phyloP scores from a whole-genome alignment of 2,113 vertebrate genomes.

The Cryptomyrus ogoouensis region DNA sequence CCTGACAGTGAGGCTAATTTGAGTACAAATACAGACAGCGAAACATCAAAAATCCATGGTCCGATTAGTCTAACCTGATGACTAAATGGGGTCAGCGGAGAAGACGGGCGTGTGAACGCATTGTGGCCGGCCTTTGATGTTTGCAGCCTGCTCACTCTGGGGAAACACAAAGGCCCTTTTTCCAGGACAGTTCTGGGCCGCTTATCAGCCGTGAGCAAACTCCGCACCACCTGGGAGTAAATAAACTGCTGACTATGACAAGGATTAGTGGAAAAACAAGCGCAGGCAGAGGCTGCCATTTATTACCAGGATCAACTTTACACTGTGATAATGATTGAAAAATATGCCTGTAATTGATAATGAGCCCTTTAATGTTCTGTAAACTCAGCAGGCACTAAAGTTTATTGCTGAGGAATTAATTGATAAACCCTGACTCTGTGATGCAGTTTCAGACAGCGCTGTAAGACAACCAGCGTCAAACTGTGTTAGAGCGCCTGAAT shows the following conservation, averaged over 20 bases:
- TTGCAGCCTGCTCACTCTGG: constrained; percentile 16
- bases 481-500: not conserved
- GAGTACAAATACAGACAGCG: not conserved
- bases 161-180: constrained; percentile 33
- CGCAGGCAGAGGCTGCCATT: constrained; percentile 25
- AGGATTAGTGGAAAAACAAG: constrained; percentile 33
- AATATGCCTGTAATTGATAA: constrained; percentile 43
- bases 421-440: constrained; percentile 22
- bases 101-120: not conserved
- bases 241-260: constrained; percentile 26
- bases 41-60: not conserved
- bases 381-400: constrained; percentile 44
- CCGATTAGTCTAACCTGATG: not conserved
- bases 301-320: constrained; percentile 43
- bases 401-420: constrained; percentile 50
- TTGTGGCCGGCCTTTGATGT: constrained; percentile 10
- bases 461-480: not conserved
- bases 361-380: constrained; percentile 44
- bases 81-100: not conserved
- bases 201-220: constrained; percentile 30
- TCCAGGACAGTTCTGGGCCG: constrained; percentile 20
- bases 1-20: not conserved
- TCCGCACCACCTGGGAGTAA: constrained; percentile 19
- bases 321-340: constrained; percentile 45
- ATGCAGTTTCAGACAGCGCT: not conserved